Evolutionary conservation across 1,140 invertebrate genomes (phyloP).

Genomic region (Orussus abietinus): DNA sequence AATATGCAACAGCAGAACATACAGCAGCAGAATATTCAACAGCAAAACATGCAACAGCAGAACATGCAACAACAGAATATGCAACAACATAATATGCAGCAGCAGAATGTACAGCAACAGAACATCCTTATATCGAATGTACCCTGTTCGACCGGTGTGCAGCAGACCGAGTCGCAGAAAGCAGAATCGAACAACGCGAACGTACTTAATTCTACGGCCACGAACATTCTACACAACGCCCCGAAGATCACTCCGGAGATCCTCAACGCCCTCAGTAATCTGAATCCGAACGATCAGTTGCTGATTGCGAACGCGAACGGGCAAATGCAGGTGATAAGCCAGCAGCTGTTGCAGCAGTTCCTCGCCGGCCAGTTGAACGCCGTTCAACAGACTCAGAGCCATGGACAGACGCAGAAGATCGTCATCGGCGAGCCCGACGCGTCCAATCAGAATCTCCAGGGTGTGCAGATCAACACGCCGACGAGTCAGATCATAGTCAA

Average conservation of each 20-base stretch:
- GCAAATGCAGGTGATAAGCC: slow-evolving; percentile 52
- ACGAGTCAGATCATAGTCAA: slow-evolving; percentile 53
- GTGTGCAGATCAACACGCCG: slow-evolving; percentile 51
- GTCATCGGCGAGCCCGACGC: slow-evolving; percentile 47
- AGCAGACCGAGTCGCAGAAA: slow-evolving; percentile 28
- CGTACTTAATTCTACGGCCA: slow-evolving; percentile 39
- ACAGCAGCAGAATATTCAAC: not conserved
- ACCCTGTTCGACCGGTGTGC: slow-evolving; percentile 22
- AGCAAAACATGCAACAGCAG: slow-evolving; percentile 17
- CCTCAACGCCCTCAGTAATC: slow-evolving; percentile 47
- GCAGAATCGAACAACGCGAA: slow-evolving; percentile 24
- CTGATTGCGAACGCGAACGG: slow-evolving; percentile 50
- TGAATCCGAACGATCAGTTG: slow-evolving; percentile 51
- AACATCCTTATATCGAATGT: slow-evolving; percentile 42
- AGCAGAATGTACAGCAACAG: slow-evolving; percentile 30
- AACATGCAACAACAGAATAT: slow-evolving; percentile 10
- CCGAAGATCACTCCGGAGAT: slow-evolving; percentile 51
- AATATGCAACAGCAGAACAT: slow-evolving; percentile 22
- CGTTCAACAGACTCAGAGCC: slow-evolving; percentile 30
- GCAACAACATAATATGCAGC: slow-evolving; percentile 4
- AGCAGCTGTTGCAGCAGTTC: slow-evolving; percentile 48
- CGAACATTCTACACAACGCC: slow-evolving; percentile 45
- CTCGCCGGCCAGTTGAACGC: slow-evolving; percentile 44
- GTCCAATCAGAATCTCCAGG: slow-evolving; percentile 44
- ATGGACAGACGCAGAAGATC: slow-evolving; percentile 48